Base-by-base conservation (phyloP, 2,113 vertebrate genomes). In the Ictalurus furcatus region DNA sequence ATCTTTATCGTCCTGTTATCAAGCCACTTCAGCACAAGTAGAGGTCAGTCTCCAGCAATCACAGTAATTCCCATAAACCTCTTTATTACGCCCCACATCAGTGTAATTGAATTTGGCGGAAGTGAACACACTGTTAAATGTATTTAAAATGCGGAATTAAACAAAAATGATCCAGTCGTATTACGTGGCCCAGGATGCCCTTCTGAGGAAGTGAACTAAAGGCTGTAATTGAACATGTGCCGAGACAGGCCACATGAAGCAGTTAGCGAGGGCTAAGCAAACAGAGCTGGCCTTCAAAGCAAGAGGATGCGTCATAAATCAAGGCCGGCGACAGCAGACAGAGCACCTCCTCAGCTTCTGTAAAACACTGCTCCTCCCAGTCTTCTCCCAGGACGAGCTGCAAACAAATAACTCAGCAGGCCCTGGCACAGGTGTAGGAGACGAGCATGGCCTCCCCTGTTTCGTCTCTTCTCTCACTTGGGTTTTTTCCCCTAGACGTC, bases 241-340 rank as follows among this genome's bases (percentile, higher is more conserved):
- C 82, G 73, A 81, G 89, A 78, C 85, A 73, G 90, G 85, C 88
- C 79, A 88, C 89, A 67, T 58, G 85, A 88, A 89, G 88, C 85
- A 91, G 90, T 92, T 86, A 90, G 89, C 79, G 34, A 90, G 78
- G 91, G 88, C 92, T 92, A 92, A 92, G 89, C 90, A 92, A 92
- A 91, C 92, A 92, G 80, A 52, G 73, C 85, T 84, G 37, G 85
- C 91, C 89, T 92, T 93, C 92, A 92, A 92, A 93, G 92, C 89
- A 86, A 90, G 87, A 88, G 85, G 89, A 89, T 85, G 73, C 85
- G 84, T 92, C 92, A 93, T 92, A 93, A 92, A 92, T 93, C 89
- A 85, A 92, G 80, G 71, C 85, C 13, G 88, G 88, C 80, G 92
- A 92, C 92, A 93, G 92, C 85, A 90, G 91, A 91, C 92, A 85